Evolutionary conservation across 2,797 vertebrate genomes (phyloP).

Genomic region (Lepus oiostolus): DNA sequence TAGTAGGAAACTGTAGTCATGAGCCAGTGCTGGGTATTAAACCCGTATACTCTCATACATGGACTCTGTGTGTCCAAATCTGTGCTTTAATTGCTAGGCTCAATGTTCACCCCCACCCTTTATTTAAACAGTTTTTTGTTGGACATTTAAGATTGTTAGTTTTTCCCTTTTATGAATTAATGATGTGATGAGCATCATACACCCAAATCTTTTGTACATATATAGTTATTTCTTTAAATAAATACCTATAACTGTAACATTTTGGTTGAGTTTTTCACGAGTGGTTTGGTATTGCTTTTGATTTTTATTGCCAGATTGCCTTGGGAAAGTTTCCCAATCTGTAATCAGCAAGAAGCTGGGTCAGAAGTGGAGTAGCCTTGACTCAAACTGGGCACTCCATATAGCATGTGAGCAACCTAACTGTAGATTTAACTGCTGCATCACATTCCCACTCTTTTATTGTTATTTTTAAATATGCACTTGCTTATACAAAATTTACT

Average conservation of each 20-base stretch:
- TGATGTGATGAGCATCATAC: not conserved
- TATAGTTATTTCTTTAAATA: constrained; percentile 23
- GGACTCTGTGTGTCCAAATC: too few relatives aligned
- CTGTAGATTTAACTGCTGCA: too few relatives aligned
- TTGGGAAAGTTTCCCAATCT: not conserved
- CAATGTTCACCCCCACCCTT: not conserved
- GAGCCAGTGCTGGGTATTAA: too few relatives aligned
- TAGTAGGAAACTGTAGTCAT: too few relatives aligned
- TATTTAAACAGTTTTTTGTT: constrained; percentile 18
- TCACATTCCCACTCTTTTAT: too few relatives aligned
- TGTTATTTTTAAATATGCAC: too few relatives aligned
- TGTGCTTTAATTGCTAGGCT: too few relatives aligned
- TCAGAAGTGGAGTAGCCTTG: too few relatives aligned
- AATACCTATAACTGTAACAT: not conserved
- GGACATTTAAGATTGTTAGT: not conserved
- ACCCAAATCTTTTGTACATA: not conserved
- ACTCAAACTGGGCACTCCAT: too few relatives aligned
- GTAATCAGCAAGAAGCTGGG: not conserved
- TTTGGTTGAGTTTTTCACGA: not conserved
- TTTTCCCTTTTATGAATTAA: constrained; percentile 21
- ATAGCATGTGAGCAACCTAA: too few relatives aligned
- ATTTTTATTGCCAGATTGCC: not conserved
- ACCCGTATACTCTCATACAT: too few relatives aligned
- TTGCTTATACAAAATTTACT: too few relatives aligned
- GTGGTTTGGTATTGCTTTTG: not conserved